Evolutionary conservation across 2,888 invertebrate species (phyloP), one percentile per base, ranked within the genome.

Genomic region (Campaea margaritaria): DNA sequence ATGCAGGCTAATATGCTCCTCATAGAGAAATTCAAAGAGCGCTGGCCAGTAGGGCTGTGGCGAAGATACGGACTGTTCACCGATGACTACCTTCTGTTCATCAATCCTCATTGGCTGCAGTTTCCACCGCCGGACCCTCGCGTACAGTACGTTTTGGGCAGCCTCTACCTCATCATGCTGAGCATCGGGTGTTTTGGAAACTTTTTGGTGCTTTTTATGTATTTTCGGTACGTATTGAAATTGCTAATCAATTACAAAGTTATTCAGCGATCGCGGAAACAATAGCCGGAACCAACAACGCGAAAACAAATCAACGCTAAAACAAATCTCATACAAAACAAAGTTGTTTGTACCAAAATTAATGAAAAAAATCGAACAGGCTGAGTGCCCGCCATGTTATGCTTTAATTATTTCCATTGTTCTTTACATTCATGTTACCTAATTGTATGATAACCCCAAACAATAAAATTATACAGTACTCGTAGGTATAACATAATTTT

Each of bases 101-200:
- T 96, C 61, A 95, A 96, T 83, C 82, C 89, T 0, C 95, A 96
- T 79, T 96, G 96, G 96, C 81, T 96, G 72, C 81, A 91, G 65
- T 96, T 95, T 76, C 88, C 93, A 12, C 96, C 96, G 0, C 95
- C 95, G 0, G 79, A 88, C 4, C 88, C 93, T 9, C 73, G 76
- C 7, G 83, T 93, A 36, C 94, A 95, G 76, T 94, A 95, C 72
- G 80, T 90, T 0, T 84, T 96, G 64, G 96, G 94, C 10, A 85
- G 86, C 12, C 73, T 95, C 28, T 96, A 96, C 78, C 77, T 94
- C 21, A 72, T 94, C 34, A 91, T 96, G 75, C 93, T 95, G 82
- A 75, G 93, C 1, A 80, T 94, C 34, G 96, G 96, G 9, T 89
- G 94, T 56, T 87, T 93, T 41, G 96, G 96, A 53, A 96, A 96